Percentiles rank a stretch among this genome's conserved stretches.
Evolutionary conservation across 2,113 vertebrate genomes (phyloP).

Genomic region (Gymnarchus niloticus): DNA sequence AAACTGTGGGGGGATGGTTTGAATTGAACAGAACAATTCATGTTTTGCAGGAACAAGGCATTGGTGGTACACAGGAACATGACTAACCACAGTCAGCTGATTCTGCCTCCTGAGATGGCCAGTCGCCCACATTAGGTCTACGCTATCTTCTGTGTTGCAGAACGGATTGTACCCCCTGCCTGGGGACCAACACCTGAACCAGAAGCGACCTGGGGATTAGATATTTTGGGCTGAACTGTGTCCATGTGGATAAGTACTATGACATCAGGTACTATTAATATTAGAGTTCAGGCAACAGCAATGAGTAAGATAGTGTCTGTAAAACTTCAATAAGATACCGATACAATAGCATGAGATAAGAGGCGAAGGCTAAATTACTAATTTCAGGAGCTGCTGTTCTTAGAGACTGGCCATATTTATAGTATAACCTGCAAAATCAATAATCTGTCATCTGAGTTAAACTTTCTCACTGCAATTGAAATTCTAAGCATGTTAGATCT

Average conservation of each 20-base stretch:
- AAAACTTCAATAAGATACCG: not conserved
- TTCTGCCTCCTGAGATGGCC: not conserved
- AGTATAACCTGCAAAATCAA: constrained; percentile 51
- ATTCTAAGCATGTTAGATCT: constrained; percentile 40
- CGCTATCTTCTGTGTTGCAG: not conserved
- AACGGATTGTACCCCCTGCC: not conserved
- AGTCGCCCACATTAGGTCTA: not conserved
- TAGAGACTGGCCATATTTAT: constrained; percentile 44
- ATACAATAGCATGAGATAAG: not conserved
- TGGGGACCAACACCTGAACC: not conserved
- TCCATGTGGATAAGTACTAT: not conserved
- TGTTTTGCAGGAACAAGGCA: not conserved
- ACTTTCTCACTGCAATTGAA: constrained; percentile 27
- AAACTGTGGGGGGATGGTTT: not conserved
- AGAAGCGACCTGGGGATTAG: not conserved
- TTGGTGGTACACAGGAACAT: not conserved
- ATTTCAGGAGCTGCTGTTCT: constrained; percentile 12
- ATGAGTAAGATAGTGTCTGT: not conserved
- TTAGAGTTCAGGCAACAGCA: not conserved
- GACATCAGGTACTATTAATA: not conserved
- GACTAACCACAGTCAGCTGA: not conserved
- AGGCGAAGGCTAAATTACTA: not conserved
- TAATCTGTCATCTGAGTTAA: constrained; percentile 33
- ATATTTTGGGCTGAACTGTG: not conserved
- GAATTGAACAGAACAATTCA: not conserved